phyloP scores from a whole-genome alignment of 2,113 vertebrate genomes.

The Hyperopisus bebe region DNA sequence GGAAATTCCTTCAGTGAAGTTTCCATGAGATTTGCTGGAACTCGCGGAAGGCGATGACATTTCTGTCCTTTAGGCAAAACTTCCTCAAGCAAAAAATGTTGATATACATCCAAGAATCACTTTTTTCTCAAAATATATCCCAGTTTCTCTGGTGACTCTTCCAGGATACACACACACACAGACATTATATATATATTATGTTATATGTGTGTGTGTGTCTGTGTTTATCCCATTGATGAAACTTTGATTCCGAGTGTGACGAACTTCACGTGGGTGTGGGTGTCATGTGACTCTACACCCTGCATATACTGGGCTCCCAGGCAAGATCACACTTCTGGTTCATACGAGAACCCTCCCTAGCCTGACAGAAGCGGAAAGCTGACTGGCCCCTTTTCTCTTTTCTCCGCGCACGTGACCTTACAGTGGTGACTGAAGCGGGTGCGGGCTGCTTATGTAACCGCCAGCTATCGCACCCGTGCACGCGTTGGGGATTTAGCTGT shows the following conservation, averaged over 20 bases:
- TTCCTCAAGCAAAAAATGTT: not conserved
- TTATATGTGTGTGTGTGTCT: not conserved
- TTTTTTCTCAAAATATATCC: not conserved
- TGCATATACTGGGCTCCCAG: not conserved
- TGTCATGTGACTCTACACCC: not conserved
- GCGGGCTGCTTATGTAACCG: not conserved
- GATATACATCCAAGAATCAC: slow-evolving; percentile 2
- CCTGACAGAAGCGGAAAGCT: not conserved
- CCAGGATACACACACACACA: not conserved
- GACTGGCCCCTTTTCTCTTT: not conserved
- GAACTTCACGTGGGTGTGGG: not conserved
- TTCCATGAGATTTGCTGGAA: not conserved
- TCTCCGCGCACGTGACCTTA: not conserved
- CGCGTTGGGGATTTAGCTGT: not conserved
- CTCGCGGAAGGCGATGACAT: not conserved
- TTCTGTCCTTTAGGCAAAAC: not conserved
- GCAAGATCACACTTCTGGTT: not conserved
- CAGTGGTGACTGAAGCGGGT: not conserved
- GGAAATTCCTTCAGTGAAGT: slow-evolving; percentile 7
- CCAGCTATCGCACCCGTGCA: not conserved
- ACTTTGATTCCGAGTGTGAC: not conserved
- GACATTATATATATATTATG: no score
- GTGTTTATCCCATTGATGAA: not conserved
- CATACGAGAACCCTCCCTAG: not conserved
- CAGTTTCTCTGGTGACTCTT: not conserved